Conservation (phyloP, 2,113 vertebrate species). For the Oncorhynchus tshawytscha region DNA sequence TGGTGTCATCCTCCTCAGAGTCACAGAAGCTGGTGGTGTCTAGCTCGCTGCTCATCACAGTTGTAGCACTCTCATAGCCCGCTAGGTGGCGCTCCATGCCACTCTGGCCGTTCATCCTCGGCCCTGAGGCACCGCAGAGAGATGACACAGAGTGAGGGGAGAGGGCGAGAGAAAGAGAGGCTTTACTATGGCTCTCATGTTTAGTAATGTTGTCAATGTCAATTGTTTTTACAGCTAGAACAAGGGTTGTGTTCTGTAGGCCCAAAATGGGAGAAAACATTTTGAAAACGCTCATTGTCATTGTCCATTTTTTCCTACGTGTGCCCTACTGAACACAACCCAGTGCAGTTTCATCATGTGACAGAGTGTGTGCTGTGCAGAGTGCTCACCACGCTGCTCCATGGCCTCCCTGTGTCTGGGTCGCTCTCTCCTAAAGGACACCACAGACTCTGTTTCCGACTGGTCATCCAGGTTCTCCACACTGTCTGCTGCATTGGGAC, state of each 20-base stretch:
- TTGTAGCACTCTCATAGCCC: conserved; percentile 85
- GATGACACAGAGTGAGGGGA: not conserved
- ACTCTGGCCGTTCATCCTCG: conserved; percentile 75
- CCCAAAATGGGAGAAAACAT: too few species aligned
- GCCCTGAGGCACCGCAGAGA: conserved; percentile 43
- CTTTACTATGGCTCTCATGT: not conserved
- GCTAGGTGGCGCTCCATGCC: conserved; percentile 83
- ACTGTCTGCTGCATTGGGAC: conserved; percentile 84
- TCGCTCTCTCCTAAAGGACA: conserved; percentile 83
- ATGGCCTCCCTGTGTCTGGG: conserved; percentile 80
- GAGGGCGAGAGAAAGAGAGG: not conserved
- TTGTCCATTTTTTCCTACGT: too few species aligned
- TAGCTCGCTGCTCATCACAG: conserved; percentile 88
- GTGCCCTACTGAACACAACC: too few species aligned
- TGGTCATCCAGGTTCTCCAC: conserved; percentile 87
- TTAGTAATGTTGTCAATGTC: not conserved
- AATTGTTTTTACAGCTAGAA: not conserved
- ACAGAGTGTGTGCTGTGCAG: not conserved
- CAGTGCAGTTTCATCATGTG: not conserved
- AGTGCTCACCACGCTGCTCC: conserved; percentile 77
- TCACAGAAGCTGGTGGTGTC: conserved; percentile 89
- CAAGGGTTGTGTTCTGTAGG: too few species aligned
- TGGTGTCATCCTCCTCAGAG: conserved; percentile 86
- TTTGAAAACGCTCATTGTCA: too few species aligned
- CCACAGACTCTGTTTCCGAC: conserved; percentile 86